Evolutionary conservation across 2,888 invertebrate genomes (phyloP), one percentile per base, ranked within the genome.

Genomic region (Plemyria rubiginata): DNA sequence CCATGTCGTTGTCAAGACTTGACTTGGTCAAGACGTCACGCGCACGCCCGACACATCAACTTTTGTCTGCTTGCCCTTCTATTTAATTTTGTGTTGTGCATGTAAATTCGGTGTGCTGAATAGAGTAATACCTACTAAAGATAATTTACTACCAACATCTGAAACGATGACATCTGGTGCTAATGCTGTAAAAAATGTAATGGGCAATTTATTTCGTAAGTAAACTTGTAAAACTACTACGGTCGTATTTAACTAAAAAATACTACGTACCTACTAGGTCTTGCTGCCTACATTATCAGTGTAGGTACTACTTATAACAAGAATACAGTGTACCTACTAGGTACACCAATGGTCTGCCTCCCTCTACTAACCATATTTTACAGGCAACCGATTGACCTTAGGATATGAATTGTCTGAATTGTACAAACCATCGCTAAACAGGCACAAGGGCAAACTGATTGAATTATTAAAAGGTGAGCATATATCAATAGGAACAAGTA

Each of bases 401-500:
- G 56, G 75, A 40, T 74, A 77, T 36, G 81, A 80, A 50, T 16
- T 85, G 28, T 13, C 78, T 8, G 85, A 80, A 67, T 67, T 81
- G 2, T 85, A 84, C 65, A 80, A 71, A 60, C 79, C 84, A 28
- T 58, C 79, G 12, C 46, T 85, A 58, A 69, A 70, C 12, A 79
- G 70, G 41, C 75, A 79, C 56, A 85, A 74, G 66, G 79, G 79
- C 51, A 84, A 77, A 68, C 60, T 84, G 38, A 73, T 79, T 36
- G 83, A 81, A 66, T 40, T 81, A 13, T 67, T 86, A 38, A 82
- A 74, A 81, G 85, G 87, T 86, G 60, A 70, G 68, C 62, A 62
- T 62, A 70, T 54, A 66, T 36, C 41, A 64, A 61, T 52, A 40
- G 11, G 12, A 46, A 13, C 50, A 52, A 55, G 60, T 48, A 43